Percentiles rank a stretch among this genome's conserved stretches.
Evolutionary conservation across 2,113 vertebrate genomes (phyloP).

Genomic region (Heterocephalus glaber): DNA sequence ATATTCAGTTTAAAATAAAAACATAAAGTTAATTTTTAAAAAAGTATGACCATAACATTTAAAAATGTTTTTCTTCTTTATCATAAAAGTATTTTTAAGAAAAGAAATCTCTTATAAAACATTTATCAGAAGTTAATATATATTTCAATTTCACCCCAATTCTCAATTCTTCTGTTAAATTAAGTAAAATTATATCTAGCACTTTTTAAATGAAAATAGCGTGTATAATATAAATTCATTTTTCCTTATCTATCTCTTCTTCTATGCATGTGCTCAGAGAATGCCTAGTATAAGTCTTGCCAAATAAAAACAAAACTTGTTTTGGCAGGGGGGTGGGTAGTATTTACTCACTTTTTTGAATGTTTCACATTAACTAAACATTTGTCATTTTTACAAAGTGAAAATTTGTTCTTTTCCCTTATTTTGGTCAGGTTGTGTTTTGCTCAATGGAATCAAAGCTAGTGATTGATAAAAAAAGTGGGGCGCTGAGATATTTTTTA

Average conservation of each 20-base stretch:
- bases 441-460: neutral
- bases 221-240: neutral
- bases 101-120: neutral
- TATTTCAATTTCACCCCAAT: slow-evolving; percentile 49
- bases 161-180: slow-evolving; percentile 33
- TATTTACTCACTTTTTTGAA: neutral
- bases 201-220: slow-evolving; percentile 4
- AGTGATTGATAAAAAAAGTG: neutral
- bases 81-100: slow-evolving; percentile 27
- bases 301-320: neutral
- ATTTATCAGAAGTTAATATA: slow-evolving; percentile 58
- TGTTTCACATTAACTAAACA: neutral
- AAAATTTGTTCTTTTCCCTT: neutral
- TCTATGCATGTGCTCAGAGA: neutral
- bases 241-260: neutral
- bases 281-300: neutral
- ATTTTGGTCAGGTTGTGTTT: slow-evolving; percentile 3
- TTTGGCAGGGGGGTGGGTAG: neutral
- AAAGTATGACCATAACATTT: neutral
- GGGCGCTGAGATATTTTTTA: neutral
- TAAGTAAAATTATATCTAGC: slow-evolving; percentile 51
- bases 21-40: neutral
- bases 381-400: slow-evolving; percentile 11
- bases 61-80: slow-evolving; percentile 35
- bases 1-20: slow-evolving; percentile 46